Base-by-base conservation (phyloP, 2,113 vertebrate genomes). In the Malaclemys terrapin region DNA sequence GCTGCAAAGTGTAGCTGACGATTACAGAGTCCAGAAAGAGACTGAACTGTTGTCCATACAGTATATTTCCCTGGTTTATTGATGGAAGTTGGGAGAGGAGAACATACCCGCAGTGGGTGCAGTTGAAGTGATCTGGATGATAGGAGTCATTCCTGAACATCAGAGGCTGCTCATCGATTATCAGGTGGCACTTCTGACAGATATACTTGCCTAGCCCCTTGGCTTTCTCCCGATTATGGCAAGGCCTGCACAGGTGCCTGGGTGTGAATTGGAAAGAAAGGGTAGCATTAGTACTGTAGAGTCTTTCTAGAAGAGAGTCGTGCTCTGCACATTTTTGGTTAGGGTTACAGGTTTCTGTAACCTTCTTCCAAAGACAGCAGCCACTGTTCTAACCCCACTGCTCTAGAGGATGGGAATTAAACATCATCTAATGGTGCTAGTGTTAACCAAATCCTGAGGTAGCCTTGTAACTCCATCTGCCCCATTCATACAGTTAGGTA, bases 101-200 rank as follows among this genome's bases (percentile, higher is more conserved):
- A 79, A 97, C 98, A 5, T 96, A 98, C 98, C 98, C 98, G 85
- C 98, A 99, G 95, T 98, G 97, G 79, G 98, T 98, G 89, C 98
- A 99, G 96, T 91, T 98, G 97, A 98, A 99, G 95, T 99, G 98
- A 94, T 99, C 98, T 0, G 98, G 96, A 90, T 99, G 98, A 92
- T 98, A 98, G 49, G 98, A 97, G 8, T 98, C 98, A 2, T 96
- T 98, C 93, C 90, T 97, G 83, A 98, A 98, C 98, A 98, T 98
- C 90, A 99, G 97, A 54, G 98, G 98, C 90, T 98, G 97, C 82
- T 99, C 98, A 11, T 98, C 98, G 7, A 98, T 98, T 87, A 98
- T 98, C 95, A 98, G 88, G 91, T 98, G 98, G 88, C 98, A 98
- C 52, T 98, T 98, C 96, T 98, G 98, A 54, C 98, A 98, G 96